phyloP scores from a whole-genome alignment of 2,113 vertebrate species.

The Peromyscus polionotus region DNA sequence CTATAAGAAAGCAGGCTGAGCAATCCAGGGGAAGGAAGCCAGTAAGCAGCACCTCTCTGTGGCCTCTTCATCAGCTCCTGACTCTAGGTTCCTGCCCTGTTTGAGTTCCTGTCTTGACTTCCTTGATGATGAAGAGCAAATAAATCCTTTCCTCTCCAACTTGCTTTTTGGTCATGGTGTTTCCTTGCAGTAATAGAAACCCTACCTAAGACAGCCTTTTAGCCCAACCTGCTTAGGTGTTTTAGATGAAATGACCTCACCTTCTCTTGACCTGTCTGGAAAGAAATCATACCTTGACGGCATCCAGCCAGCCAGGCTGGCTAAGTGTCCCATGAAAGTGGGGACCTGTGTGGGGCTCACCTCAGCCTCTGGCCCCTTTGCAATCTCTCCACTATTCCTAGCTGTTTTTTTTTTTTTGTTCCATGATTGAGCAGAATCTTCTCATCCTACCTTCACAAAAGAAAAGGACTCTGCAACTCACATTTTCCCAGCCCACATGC shows the following conservation, averaged over 20 bases:
- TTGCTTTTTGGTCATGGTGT: neutral
- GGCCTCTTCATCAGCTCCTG: neutral
- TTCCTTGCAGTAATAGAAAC: neutral
- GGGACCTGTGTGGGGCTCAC: neutral
- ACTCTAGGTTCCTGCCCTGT: neutral
- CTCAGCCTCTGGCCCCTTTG: neutral
- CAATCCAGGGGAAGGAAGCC: neutral
- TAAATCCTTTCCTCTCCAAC: neutral
- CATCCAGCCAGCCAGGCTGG: neutral
- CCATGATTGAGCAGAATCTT: neutral
- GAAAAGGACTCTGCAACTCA: neutral
- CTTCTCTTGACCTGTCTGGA: neutral
- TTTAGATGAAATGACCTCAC: neutral
- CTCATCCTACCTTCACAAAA: neutral
- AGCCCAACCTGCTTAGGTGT: neutral
- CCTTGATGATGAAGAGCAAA: neutral
- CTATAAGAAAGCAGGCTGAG: neutral
- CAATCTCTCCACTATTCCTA: rapidly evolving
- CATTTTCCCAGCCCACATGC: neutral
- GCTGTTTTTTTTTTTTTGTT: neutral
- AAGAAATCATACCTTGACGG: neutral
- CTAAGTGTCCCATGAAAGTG: neutral
- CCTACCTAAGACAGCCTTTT: neutral
- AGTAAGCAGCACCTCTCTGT: neutral
- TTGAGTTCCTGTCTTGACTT: neutral